These are phyloP conservation scores for Moxostoma hubbsi DNA, from an alignment of 2,797 vertebrate genomes.

Conservation along the genomic window DNA sequence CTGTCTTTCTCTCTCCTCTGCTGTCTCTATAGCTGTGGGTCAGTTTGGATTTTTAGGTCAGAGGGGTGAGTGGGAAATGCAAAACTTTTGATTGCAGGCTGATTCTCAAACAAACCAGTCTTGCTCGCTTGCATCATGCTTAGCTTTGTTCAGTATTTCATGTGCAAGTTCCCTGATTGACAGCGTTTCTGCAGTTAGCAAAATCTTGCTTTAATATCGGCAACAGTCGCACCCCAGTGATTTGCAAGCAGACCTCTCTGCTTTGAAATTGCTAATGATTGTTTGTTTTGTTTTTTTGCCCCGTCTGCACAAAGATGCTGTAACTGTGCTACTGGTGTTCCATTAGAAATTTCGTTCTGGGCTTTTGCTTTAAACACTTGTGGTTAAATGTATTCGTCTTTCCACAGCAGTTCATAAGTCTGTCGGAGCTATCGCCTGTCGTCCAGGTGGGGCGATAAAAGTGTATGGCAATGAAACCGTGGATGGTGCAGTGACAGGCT, in stretches of 20 bases:
- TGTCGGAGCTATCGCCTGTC: slow-evolving; percentile 70
- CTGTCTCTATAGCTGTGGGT: slow-evolving; percentile 48
- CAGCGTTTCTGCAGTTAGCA: neutral
- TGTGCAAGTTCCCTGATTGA: slow-evolving; percentile 2
- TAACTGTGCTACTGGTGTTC: neutral
- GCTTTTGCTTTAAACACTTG: neutral
- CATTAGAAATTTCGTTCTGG: too few species aligned
- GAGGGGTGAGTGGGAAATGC: slow-evolving; percentile 54
- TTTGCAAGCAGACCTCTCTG: slow-evolving; percentile 1
- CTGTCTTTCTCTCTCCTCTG: slow-evolving; percentile 10
- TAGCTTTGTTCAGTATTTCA: slow-evolving; percentile 2
- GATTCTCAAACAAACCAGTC: neutral
- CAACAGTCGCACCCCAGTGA: neutral
- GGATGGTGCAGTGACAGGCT: slow-evolving; percentile 79
- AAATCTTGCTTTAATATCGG: neutral
- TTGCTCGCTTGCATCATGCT: slow-evolving; percentile 17
- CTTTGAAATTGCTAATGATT: neutral
- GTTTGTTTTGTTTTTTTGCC: neutral
- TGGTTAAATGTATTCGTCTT: neutral
- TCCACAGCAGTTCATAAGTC: slow-evolving; percentile 72
- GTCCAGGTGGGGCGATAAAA: slow-evolving; percentile 86
- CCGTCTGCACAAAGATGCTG: neutral
- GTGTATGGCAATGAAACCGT: slow-evolving; percentile 86
- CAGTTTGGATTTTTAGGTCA: slow-evolving; percentile 52
- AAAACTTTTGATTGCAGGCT: neutral